phyloP scores from a whole-genome alignment of 2,113 vertebrate species.

The Mustela lutreola region DNA sequence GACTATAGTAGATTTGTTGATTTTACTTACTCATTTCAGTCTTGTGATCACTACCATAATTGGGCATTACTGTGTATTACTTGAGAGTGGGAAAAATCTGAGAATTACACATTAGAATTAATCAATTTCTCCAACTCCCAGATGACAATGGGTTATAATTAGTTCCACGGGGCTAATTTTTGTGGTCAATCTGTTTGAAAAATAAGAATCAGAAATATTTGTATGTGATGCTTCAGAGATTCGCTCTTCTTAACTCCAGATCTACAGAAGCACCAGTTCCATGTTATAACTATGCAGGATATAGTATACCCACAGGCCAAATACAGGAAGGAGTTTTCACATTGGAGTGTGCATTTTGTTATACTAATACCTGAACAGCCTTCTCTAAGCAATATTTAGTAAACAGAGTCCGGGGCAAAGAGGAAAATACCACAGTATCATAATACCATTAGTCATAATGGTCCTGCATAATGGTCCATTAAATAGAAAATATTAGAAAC shows the following conservation, averaged over 20 bases:
- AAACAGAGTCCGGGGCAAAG: background rate
- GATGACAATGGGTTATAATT: background rate
- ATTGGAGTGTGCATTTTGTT: background rate
- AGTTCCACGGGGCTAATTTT: background rate
- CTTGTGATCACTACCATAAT: background rate
- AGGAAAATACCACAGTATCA: background rate
- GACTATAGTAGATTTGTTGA: background rate
- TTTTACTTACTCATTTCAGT: background rate
- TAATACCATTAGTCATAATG: background rate
- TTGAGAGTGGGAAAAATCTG: background rate
- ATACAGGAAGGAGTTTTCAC: background rate
- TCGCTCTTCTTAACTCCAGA: conserved; percentile 2
- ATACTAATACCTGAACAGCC: background rate
- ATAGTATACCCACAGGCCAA: background rate
- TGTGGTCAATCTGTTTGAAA: background rate
- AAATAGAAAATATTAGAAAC: conserved; percentile 17
- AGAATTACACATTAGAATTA: background rate
- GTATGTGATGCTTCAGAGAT: background rate
- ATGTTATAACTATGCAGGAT: background rate
- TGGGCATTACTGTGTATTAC: background rate
- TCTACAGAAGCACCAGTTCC: background rate
- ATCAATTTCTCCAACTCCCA: background rate
- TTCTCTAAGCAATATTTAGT: conserved; percentile 26
- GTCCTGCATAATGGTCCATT: background rate
- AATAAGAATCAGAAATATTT: background rate